These are phyloP conservation scores for Platysteira castanea DNA, from an alignment of 2,113 vertebrate genomes.

Conservation along the genomic window DNA sequence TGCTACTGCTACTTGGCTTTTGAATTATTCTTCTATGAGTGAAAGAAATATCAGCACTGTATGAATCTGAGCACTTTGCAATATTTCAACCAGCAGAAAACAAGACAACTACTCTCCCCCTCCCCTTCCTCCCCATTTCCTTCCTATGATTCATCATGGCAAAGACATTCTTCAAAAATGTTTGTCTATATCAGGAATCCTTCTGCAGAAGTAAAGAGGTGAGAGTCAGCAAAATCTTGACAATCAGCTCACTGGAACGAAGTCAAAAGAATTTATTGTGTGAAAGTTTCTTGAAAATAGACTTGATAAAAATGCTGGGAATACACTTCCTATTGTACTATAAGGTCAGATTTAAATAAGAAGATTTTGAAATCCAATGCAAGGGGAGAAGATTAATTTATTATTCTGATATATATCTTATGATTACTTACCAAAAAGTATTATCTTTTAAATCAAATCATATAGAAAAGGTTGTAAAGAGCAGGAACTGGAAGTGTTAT, in stretches of 20 bases:
- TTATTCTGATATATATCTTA: background rate
- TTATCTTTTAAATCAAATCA: background rate
- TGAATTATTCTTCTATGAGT: background rate
- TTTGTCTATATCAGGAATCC: background rate
- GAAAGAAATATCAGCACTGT: background rate
- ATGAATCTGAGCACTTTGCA: background rate
- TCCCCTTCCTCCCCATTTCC: background rate
- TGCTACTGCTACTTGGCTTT: background rate
- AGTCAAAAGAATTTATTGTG: background rate
- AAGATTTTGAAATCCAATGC: background rate
- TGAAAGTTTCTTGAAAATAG: background rate
- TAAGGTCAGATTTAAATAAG: background rate
- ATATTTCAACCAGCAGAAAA: background rate
- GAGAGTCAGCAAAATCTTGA: conserved; percentile 11
- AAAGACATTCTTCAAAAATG: background rate
- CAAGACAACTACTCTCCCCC: background rate
- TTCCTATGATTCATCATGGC: conserved; percentile 7
- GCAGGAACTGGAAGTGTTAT: background rate
- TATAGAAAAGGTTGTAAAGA: background rate
- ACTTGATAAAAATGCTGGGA: background rate
- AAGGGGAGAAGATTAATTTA: background rate
- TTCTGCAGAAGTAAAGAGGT: background rate
- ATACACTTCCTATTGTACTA: background rate
- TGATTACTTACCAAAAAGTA: background rate
- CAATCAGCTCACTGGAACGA: background rate